These are phyloP conservation scores for Stegodyphus dumicola DNA, from an alignment of 1,140 invertebrate genomes.

Conservation along the genomic window DNA sequence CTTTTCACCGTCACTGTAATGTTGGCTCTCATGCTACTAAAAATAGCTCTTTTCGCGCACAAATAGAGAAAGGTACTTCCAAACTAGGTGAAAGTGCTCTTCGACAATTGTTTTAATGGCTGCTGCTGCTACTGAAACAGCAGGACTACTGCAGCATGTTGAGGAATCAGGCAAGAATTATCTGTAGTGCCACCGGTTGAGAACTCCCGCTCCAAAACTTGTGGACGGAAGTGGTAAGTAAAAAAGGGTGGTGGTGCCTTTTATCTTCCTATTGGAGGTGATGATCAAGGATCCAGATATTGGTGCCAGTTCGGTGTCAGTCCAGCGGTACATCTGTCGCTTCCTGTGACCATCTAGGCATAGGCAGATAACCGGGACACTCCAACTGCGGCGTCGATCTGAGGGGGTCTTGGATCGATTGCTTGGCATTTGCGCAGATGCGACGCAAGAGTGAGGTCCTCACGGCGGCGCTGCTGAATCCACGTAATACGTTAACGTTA, in stretches of 20 bases:
- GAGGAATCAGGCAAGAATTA: no score
- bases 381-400: conserved; percentile 24
- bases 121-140: conserved; percentile 6
- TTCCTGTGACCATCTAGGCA: conserved; percentile 34
- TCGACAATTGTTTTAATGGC: conserved; percentile 45
- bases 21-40: conserved; percentile 14
- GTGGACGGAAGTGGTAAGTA: conserved; percentile 16
- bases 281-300: neutral
- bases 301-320: neutral
- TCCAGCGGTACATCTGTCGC: conserved; percentile 18
- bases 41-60: conserved; percentile 37
- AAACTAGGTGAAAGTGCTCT: conserved; percentile 42
- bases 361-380: conserved; percentile 30
- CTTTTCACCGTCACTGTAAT: neutral
- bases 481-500: conserved; percentile 28
- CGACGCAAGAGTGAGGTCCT: neutral
- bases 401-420: conserved; percentile 18
- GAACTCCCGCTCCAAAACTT: neutral
- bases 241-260: neutral
- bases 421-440: conserved; percentile 40
- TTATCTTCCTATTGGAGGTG: neutral
- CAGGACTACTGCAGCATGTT: conserved; percentile 6
- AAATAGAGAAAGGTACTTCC: conserved; percentile 41
- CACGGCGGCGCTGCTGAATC: conserved; percentile 34
- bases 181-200: neutral